These are phyloP conservation scores for Neogobius melanostomus DNA, from an alignment of 2,113 vertebrate genomes.

Conservation along the genomic window DNA sequence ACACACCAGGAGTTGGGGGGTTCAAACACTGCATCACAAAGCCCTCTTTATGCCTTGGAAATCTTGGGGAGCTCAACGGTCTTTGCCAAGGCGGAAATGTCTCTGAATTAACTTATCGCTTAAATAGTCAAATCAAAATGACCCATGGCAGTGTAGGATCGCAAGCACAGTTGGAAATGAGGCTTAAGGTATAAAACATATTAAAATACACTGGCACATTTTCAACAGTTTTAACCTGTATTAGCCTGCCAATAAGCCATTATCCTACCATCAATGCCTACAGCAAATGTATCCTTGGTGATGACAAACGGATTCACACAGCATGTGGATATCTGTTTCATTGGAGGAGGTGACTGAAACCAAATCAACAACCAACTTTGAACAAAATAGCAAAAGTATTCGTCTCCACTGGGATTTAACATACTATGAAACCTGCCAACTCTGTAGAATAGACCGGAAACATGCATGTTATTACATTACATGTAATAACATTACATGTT, in stretches of 20 bases:
- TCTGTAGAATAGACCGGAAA: no score
- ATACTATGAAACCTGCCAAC: no score
- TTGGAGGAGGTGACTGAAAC: no score
- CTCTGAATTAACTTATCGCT: constrained; percentile 18
- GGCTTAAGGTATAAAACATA: background rate
- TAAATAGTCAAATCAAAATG: constrained; percentile 20
- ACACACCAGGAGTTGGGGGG: constrained; percentile 6
- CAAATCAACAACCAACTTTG: no score
- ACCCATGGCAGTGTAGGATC: background rate
- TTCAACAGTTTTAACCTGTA: background rate
- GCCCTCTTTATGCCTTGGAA: constrained; percentile 21
- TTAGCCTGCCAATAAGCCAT: background rate
- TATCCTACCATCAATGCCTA: background rate
- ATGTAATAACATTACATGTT: no score
- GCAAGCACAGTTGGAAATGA: background rate
- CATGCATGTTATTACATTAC: no score
- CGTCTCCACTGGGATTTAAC: no score
- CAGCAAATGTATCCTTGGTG: background rate
- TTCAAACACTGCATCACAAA: constrained; percentile 28
- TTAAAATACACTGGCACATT: background rate
- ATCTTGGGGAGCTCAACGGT: constrained; percentile 13
- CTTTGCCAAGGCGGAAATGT: constrained; percentile 20
- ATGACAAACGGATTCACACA: no score
- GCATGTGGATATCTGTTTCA: background rate
- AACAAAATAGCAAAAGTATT: no score